Evolutionary conservation across 2,113 vertebrate genomes (phyloP).

Genomic region (Megalops atlanticus): DNA sequence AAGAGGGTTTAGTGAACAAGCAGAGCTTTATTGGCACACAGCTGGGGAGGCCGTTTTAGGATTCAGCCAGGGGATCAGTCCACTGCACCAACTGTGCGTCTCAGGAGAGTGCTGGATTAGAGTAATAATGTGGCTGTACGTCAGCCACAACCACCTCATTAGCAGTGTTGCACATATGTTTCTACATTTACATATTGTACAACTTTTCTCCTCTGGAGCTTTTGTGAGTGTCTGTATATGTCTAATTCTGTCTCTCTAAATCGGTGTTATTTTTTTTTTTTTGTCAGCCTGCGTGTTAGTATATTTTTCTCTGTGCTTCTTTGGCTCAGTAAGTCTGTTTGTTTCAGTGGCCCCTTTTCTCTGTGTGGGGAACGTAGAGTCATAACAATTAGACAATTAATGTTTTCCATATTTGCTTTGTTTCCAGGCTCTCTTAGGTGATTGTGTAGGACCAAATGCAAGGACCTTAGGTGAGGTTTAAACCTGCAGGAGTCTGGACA

Average conservation of each 20-base stretch:
- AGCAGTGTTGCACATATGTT: constrained; percentile 1
- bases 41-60: constrained; percentile 43
- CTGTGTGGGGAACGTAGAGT: background rate
- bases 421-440: background rate
- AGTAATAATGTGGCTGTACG: constrained; percentile 12
- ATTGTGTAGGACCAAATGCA: background rate
- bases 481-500: background rate
- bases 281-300: background rate
- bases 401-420: background rate
- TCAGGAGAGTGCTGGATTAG: constrained; percentile 17
- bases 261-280: background rate
- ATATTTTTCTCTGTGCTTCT: background rate
- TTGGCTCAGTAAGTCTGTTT: background rate
- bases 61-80: constrained; percentile 30
- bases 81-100: constrained; percentile 11
- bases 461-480: background rate
- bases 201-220: background rate
- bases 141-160: background rate
- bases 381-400: background rate
- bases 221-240: background rate
- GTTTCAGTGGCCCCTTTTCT: background rate
- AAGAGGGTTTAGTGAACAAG: constrained; percentile 48
- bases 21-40: constrained; percentile 51
- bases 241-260: background rate
- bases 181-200: constrained; percentile 2